Conservation (phyloP, 2,888 invertebrate genomes). For the Rhodophaea formosa region DNA sequence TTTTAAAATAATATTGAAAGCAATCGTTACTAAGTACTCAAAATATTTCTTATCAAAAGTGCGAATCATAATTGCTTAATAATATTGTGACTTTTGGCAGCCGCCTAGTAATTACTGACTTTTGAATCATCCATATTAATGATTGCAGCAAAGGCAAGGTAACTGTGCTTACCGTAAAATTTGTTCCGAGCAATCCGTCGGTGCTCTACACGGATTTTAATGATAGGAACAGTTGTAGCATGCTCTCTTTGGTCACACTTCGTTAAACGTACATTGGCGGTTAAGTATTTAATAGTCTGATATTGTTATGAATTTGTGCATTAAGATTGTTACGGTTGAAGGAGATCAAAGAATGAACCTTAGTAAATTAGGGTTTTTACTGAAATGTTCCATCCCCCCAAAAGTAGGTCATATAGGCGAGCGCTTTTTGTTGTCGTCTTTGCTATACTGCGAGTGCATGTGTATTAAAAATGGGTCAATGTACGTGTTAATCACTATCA, state of each 20-base stretch:
- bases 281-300: background rate
- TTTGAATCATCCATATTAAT: conserved; percentile 32
- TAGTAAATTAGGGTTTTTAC: background rate
- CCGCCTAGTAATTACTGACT: conserved; percentile 9
- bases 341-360: background rate
- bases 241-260: background rate
- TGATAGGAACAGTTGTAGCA: background rate
- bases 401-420: too few species aligned
- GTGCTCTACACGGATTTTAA: background rate
- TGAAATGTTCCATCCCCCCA: too few species aligned
- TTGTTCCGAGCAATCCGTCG: conserved; percentile 10
- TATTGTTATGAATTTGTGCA: background rate
- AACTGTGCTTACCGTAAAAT: conserved; percentile 24
- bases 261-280: background rate
- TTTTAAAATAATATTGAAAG: too few species aligned
- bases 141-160: conserved; percentile 18
- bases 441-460: too few species aligned
- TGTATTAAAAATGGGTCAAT: too few species aligned
- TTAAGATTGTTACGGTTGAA: background rate
- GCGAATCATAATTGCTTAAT: background rate
- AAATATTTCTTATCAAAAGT: background rate
- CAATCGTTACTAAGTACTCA: too few species aligned
- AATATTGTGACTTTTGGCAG: background rate
- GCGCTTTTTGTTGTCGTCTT: too few species aligned
- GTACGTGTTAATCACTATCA: too few species aligned